Evolutionary conservation across 2,888 invertebrate species (phyloP).

Genomic region (Sarcophaga carnaria): DNA sequence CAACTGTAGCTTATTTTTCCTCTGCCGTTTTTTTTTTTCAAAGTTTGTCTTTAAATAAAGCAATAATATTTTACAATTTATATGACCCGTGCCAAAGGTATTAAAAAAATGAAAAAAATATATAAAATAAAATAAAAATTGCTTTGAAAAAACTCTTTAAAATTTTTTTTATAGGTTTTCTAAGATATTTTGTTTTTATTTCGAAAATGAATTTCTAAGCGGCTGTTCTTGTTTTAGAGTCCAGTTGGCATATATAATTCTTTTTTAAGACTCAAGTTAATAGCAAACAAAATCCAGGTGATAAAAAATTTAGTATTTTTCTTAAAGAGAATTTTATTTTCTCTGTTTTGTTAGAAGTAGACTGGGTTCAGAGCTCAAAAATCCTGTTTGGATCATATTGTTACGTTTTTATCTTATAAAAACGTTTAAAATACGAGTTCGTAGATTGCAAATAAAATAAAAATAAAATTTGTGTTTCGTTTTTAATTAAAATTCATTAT

Average conservation of each 20-base stretch:
- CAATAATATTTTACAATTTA: conserved; percentile 59
- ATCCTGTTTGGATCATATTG: no score
- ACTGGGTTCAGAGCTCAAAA: no score
- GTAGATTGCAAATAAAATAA: no score
- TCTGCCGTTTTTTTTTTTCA: no score
- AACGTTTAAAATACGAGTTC: no score
- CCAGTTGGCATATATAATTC: neutral
- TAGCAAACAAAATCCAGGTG: neutral
- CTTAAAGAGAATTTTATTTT: no score
- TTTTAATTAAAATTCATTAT: no score
- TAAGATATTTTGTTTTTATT: conserved; percentile 33
- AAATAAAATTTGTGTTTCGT: no score
- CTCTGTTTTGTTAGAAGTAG: no score
- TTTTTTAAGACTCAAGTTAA: neutral
- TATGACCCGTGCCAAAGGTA: conserved; percentile 16
- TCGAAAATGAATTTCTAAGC: conserved; percentile 14
- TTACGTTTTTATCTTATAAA: no score
- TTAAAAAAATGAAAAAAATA: neutral
- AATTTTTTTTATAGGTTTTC: neutral
- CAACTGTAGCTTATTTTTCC: conserved; percentile 20
- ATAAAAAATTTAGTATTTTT: neutral
- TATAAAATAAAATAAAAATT: neutral
- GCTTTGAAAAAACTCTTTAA: no score
- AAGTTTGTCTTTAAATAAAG: conserved; percentile 55
- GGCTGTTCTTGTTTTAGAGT: neutral